A percentile compares a stretch with the other conserved stretches of the same genome.
These are phyloP conservation scores for Pomatostomus ruficeps DNA, from an alignment of 2,113 vertebrate genomes.

Conservation along the genomic window DNA sequence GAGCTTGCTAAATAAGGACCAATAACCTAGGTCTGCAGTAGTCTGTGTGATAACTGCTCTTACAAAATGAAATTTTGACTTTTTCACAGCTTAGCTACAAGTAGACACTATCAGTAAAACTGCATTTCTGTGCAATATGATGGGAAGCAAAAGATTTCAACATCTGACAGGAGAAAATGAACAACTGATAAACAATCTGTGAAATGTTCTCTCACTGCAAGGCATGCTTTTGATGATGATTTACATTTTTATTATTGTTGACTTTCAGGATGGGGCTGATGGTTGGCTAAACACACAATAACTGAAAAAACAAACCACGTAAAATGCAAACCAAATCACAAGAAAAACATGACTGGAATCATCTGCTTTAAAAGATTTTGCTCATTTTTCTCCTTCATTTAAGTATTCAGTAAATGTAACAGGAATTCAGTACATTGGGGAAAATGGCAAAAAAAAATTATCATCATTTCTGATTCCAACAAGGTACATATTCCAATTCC, in stretches of 20 bases:
- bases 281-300: conserved; percentile 40
- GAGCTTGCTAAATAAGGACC: conserved; percentile 75
- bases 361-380: conserved; percentile 1
- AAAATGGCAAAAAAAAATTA: not conserved
- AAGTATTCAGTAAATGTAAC: not conserved
- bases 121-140: conserved; percentile 73
- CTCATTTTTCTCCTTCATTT: not conserved
- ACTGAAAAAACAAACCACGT: conserved; percentile 19
- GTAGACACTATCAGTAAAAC: conserved; percentile 74
- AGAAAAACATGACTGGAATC: not conserved
- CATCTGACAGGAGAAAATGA: conserved; percentile 78
- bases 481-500: not conserved
- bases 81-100: conserved; percentile 72
- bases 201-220: conserved; percentile 69
- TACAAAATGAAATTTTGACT: conserved; percentile 81
- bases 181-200: conserved; percentile 75
- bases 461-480: not conserved
- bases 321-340: conserved; percentile 12
- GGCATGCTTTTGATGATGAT: conserved; percentile 65
- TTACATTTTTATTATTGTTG: conserved; percentile 77
- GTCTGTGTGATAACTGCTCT: conserved; percentile 73
- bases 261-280: conserved; percentile 54
- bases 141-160: conserved; percentile 70
- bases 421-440: not conserved
- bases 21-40: conserved; percentile 70